Percentiles rank a stretch among this genome's conserved stretches.
Conservation (phyloP, 2,113 vertebrate species). For the Apodemus sylvaticus region DNA sequence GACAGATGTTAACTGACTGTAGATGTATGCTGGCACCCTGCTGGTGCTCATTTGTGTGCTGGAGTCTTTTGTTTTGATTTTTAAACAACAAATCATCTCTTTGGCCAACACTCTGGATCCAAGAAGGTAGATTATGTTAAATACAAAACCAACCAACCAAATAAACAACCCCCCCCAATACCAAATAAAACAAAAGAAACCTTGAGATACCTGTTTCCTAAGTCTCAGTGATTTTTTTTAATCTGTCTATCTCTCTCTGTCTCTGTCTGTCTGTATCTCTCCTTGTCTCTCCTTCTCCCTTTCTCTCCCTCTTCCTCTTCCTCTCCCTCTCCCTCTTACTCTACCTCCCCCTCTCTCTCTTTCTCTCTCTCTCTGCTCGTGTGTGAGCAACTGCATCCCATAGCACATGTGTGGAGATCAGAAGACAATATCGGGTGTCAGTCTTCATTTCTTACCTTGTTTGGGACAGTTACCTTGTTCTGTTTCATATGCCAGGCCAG, state of each 20-base stretch:
- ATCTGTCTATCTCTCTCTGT: neutral
- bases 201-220: neutral
- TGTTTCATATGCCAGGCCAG: no score
- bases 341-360: neutral
- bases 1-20: neutral
- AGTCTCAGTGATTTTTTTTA: neutral
- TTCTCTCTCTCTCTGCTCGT: neutral
- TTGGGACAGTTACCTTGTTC: neutral
- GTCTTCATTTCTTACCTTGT: neutral
- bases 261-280: neutral
- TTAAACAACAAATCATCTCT: neutral
- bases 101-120: neutral
- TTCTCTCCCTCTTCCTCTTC: neutral
- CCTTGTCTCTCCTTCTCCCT: neutral
- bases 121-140: neutral
- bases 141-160: neutral
- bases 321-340: neutral
- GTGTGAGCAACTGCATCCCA: neutral
- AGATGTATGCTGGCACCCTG: neutral
- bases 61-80: conserved; percentile 27
- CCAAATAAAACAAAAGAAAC: neutral
- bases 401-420: neutral
- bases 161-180: neutral
- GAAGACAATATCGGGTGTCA: neutral
- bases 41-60: neutral